These are phyloP conservation scores for Karalla daura DNA, from an alignment of 2,797 vertebrate genomes.

Conservation along the genomic window DNA sequence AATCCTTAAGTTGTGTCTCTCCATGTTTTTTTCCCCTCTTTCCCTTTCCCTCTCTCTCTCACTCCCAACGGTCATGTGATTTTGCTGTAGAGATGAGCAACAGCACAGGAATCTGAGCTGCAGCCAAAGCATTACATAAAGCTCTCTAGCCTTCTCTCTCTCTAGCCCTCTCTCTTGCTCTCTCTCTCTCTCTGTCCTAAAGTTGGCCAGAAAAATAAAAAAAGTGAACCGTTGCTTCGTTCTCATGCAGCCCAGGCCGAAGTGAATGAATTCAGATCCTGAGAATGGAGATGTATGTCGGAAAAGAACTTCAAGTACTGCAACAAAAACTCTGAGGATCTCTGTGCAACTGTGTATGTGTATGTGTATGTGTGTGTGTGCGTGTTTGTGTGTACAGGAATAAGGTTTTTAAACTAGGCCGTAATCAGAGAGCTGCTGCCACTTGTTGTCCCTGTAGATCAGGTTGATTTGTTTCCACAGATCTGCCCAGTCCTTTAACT, in stretches of 20 bases:
- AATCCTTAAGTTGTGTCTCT: neutral
- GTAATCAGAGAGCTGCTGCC: neutral
- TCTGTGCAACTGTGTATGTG: neutral
- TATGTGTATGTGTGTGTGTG: too few relatives aligned
- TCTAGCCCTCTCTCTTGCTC: slow-evolving; percentile 1
- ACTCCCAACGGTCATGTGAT: slow-evolving; percentile 61
- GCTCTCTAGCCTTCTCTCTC: slow-evolving; percentile 18
- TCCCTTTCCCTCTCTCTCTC: neutral
- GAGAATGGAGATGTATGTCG: slow-evolving; percentile 1
- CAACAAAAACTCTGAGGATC: neutral
- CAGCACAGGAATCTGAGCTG: slow-evolving; percentile 71
- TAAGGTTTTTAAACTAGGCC: neutral
- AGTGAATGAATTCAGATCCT: slow-evolving; percentile 48
- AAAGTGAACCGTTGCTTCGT: slow-evolving; percentile 8
- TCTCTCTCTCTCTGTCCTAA: neutral
- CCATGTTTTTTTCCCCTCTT: neutral
- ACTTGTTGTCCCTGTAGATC: neutral
- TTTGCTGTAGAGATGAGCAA: slow-evolving; percentile 76
- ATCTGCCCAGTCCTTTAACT: neutral
- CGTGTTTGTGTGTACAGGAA: neutral
- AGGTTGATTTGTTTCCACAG: neutral
- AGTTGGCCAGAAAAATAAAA: slow-evolving; percentile 33
- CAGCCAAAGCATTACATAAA: slow-evolving; percentile 77
- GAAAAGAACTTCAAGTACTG: neutral
- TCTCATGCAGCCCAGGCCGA: slow-evolving; percentile 1